Evolutionary conservation across 2,113 vertebrate genomes (phyloP), one percentile per base, ranked within the genome.

Genomic region (Nothobranchius kuhntae): DNA sequence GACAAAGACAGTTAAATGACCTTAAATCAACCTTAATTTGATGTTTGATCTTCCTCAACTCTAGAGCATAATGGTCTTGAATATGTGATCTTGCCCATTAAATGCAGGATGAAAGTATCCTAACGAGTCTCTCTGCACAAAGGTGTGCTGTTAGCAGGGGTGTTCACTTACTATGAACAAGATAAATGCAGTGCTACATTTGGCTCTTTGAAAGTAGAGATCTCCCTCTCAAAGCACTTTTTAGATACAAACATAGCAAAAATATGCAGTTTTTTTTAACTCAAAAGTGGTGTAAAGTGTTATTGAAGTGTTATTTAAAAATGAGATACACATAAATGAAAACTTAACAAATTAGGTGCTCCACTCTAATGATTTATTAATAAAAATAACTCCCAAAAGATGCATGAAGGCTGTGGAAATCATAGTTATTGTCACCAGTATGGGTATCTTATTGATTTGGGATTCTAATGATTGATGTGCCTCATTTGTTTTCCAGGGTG

Each of bases 11-110:
- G 71, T 88, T 88, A 88, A 92, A 87, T 80, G 87, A 67, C 83
- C 69, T 67, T 75, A 85, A 89, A 89, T 91, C 89, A 78, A 88
- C 75, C 75, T 81, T 89, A 81, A 92, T 91, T 86, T 90, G 86
- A 90, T 85, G 87, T 90, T 85, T 89, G 90, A 91, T 88, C 89
- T 77, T 78, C 61, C 54, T 86, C 78, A 83, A 86, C 86, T 81
- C 65, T 79, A 48, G 64, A 78, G 82, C 72, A 78, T 79, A 84
- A 90, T 86, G 83, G 81, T 72, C 65, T 71, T 77, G 70, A 83
- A 78, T 80, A 78, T 79, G 80, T 60, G 83, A 87, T 82, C 62
- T 46, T 63, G 75, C 73, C 72, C 73, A 73, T 82, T 87, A 55
- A 77, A 67, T 74, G 76, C 61, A 55, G 72, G 84, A 86, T 86